Evolutionary conservation across 1,140 invertebrate species (phyloP).

Genomic region (Drosophila pseudoananassae): DNA sequence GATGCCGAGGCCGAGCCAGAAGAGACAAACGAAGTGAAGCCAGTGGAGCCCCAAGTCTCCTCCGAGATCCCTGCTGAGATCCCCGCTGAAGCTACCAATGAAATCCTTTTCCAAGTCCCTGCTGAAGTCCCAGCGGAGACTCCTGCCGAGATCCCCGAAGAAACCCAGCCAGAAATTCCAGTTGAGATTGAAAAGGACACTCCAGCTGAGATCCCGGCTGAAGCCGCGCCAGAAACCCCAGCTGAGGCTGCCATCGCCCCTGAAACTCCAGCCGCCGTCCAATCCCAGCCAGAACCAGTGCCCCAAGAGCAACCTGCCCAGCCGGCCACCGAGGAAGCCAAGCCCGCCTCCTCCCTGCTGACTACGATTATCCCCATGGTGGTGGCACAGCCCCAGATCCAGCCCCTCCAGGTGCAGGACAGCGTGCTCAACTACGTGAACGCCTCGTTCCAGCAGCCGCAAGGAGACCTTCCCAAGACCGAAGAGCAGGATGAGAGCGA

Average conservation of each 20-base stretch:
- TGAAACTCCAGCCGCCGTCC: neutral
- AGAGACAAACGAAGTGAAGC: neutral
- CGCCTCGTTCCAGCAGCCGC: conserved; percentile 67
- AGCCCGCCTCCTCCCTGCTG: conserved; percentile 46
- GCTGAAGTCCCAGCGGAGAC: neutral
- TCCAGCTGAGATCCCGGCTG: neutral
- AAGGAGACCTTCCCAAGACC: conserved; percentile 24
- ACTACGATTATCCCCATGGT: conserved; percentile 71
- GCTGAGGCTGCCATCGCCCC: neutral
- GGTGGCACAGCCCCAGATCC: conserved; percentile 20
- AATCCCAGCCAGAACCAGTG: neutral
- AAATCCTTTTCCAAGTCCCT: neutral
- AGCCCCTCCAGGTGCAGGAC: conserved; percentile 50
- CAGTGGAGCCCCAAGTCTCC: conserved; percentile 2
- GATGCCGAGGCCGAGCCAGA: conserved; percentile 23
- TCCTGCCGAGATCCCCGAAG: neutral
- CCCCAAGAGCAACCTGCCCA: neutral
- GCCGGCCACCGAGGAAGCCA: neutral
- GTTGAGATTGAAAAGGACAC: neutral
- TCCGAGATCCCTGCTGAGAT: neutral
- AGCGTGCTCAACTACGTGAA: conserved; percentile 82
- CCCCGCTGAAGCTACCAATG: neutral
- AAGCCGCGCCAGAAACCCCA: neutral
- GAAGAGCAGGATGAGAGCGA: conserved; percentile 11
- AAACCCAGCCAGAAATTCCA: neutral